Evolutionary conservation across 2,888 invertebrate species (phyloP).

Genomic region (Selenia dentaria): DNA sequence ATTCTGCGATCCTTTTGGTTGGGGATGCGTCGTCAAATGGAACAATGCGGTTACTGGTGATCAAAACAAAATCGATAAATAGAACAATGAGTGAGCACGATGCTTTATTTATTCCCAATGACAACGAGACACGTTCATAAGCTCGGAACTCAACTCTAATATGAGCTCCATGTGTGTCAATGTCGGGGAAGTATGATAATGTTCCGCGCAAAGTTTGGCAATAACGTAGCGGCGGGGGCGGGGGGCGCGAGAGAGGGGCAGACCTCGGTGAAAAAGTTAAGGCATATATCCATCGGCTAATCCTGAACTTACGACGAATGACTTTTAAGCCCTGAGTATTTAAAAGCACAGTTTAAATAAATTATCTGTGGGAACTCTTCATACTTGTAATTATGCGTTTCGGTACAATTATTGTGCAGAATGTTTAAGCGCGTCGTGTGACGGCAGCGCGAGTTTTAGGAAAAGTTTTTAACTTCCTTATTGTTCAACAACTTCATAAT

Average conservation of each 20-base stretch:
- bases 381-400: conserved; percentile 26
- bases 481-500: no score
- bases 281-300: conserved; percentile 32
- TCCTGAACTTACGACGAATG: conserved; percentile 30
- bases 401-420: conserved; percentile 25
- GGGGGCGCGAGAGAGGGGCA: conserved; percentile 5
- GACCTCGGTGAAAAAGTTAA: conserved; percentile 24
- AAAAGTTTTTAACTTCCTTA: not conserved
- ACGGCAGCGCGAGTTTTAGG: not conserved
- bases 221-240: conserved; percentile 39
- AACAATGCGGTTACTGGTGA: no score
- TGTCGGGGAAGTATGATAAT: conserved; percentile 45
- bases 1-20: no score
- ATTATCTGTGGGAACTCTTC: conserved; percentile 21
- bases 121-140: conserved; percentile 15
- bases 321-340: conserved; percentile 33
- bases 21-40: no score
- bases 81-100: no score
- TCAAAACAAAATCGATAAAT: no score
- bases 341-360: conserved; percentile 31
- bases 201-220: conserved; percentile 52
- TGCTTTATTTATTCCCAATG: not conserved
- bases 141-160: conserved; percentile 22
- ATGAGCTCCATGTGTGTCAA: conserved; percentile 49
- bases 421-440: conserved; percentile 16